Evolutionary conservation across 2,888 invertebrate genomes (phyloP).

Genomic region (Creontiades dilutus): DNA sequence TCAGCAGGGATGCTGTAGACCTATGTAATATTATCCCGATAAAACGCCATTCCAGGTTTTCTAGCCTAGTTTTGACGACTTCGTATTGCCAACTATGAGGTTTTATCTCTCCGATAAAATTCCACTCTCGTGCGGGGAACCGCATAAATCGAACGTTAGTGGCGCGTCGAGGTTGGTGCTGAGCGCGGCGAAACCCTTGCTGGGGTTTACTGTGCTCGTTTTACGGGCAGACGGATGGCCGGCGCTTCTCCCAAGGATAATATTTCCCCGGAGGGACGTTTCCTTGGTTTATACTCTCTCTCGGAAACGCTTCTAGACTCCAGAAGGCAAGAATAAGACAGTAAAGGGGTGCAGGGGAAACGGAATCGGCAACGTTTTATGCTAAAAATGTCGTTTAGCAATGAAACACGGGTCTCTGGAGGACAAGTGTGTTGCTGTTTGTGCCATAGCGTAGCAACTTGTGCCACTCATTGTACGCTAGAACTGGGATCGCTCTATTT

Average conservation of each 20-base stretch:
- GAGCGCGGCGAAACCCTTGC: neutral
- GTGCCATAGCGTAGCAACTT: neutral
- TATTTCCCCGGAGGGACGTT: conserved; percentile 51
- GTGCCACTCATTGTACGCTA: neutral
- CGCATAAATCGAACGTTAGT: conserved; percentile 35
- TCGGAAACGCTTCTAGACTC: conserved; percentile 38
- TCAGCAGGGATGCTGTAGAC: no score
- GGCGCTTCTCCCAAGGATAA: conserved; percentile 37
- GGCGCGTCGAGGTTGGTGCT: neutral
- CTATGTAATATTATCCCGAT: no score
- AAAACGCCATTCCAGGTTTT: neutral
- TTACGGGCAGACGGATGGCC: conserved; percentile 16
- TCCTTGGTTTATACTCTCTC: conserved; percentile 37
- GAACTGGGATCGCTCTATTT: neutral
- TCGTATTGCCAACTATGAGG: conserved; percentile 7
- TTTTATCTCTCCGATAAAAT: conserved; percentile 24
- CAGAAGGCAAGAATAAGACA: conserved; percentile 20
- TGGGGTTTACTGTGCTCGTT: conserved; percentile 22
- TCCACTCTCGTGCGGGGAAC: conserved; percentile 20
- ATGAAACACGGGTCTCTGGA: conserved; percentile 37
- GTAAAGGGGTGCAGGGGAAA: conserved; percentile 1
- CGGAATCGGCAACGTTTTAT: conserved; percentile 15
- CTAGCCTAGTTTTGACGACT: neutral
- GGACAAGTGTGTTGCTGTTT: conserved; percentile 4
- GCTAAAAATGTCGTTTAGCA: conserved; percentile 41